Evolutionary conservation across 2,797 vertebrate genomes (phyloP).

Genomic region (Coracias cyanogaster): DNA sequence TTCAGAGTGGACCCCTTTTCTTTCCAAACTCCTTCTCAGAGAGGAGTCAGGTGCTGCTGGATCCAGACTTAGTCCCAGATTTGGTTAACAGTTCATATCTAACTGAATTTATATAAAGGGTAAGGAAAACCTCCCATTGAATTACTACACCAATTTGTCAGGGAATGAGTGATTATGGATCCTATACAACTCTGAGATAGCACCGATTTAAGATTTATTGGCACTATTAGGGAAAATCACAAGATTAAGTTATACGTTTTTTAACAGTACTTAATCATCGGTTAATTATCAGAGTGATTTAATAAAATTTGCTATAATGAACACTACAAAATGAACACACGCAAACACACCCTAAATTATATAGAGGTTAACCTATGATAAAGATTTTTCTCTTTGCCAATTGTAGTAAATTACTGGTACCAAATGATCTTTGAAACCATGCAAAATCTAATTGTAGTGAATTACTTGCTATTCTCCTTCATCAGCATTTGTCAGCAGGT

Average conservation of each 20-base stretch:
- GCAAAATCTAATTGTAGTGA: background rate
- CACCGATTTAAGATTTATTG: background rate
- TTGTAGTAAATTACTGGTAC: background rate
- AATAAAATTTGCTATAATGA: background rate
- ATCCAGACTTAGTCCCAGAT: background rate
- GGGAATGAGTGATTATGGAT: background rate
- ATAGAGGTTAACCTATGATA: background rate
- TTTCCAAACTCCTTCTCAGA: background rate
- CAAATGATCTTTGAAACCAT: background rate
- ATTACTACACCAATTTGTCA: background rate
- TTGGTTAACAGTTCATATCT: background rate
- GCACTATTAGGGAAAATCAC: background rate
- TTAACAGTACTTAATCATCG: background rate
- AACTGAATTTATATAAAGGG: background rate
- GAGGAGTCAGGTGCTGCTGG: background rate
- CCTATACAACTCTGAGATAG: background rate
- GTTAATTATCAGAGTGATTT: background rate
- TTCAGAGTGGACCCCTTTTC: background rate
- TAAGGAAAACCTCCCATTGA: background rate
- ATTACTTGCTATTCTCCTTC: background rate
- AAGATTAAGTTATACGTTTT: background rate
- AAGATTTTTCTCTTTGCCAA: background rate
- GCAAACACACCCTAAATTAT: background rate
- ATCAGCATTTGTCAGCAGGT: background rate
- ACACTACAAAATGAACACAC: background rate